Base-by-base conservation (phyloP, 2,113 vertebrate genomes). In the Hypocryptadius cinnamomeus region DNA sequence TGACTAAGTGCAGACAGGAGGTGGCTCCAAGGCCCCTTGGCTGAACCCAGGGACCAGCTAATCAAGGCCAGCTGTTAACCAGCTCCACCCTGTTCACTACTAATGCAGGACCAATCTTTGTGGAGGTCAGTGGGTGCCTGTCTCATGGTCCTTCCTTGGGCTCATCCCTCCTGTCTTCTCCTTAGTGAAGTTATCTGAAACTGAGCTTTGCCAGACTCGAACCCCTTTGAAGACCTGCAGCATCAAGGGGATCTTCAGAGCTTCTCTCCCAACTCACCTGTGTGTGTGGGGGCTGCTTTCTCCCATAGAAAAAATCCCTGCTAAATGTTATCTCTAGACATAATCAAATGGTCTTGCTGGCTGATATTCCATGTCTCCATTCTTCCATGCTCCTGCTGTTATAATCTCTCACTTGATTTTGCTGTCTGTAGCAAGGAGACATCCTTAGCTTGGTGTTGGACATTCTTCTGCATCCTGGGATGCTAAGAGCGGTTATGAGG, bases 221-320 rank as follows among this genome's bases (percentile, higher is more conserved):
- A 50, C 37, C 10, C 12, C 15, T 72, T 35, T 64, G 40, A 45
- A 74, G 40, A 74, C 48, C 44, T 89, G 27, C 16, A 64, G 8
- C 3, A 4, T 31, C 2, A 2, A 66, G 45, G 28, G 18, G 2
- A 8, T 61, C 42, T 39, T 44, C 60, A 79, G 72, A 74, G 6
- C 23, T n/a, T 78, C 19, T 19, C 18, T 73, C 15, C 13, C 35
- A 56, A 1, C 23, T 73, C 47, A 68, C 25, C 30, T 65, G 1
- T 35, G 20, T 15, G 21, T 15, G n/a, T 0, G 15, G 2, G 6
- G 11, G 24, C 4, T 69, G 25, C 21, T 61, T 74, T 85, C 5
- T 45, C 10, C 33, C 4, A 1, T 15, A 56, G 42, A 5, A 57
- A 56, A 68, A n/a, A 47, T 4, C 1, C 3, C 18, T 65, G 15